Conservation (phyloP, 2,113 vertebrate species). For the Eleginops maclovinus region DNA sequence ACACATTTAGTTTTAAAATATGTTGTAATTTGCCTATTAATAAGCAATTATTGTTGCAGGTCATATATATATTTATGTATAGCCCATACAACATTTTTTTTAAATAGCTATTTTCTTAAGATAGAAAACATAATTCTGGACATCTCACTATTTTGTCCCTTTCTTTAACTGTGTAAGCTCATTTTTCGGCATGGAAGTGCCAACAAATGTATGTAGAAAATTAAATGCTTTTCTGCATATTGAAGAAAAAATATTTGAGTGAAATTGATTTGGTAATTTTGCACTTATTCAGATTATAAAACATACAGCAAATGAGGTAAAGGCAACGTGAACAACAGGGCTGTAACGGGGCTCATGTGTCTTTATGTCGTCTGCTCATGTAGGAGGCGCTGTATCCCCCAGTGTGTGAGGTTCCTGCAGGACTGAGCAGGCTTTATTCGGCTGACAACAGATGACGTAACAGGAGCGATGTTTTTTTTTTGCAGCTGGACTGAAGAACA, state of each 20-base stretch:
- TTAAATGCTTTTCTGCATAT: neutral
- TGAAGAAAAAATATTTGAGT: neutral
- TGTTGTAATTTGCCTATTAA: too few species aligned
- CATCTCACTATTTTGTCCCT: neutral
- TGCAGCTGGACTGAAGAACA: neutral
- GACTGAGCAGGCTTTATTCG: neutral
- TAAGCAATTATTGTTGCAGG: too few species aligned
- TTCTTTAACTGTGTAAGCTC: neutral
- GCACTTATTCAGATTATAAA: neutral
- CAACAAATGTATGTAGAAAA: too few species aligned
- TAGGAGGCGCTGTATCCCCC: slow-evolving; percentile 42
- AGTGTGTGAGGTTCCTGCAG: neutral
- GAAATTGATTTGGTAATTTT: neutral
- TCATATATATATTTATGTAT: too few species aligned
- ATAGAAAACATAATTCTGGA: neutral
- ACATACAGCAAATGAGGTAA: too few species aligned
- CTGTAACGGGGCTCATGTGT: neutral
- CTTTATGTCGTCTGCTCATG: neutral
- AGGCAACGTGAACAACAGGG: too few species aligned
- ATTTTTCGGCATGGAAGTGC: neutral
- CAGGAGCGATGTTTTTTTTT: neutral
- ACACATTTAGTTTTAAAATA: too few species aligned
- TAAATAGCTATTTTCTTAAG: too few species aligned
- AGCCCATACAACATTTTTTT: too few species aligned
- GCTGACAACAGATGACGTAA: slow-evolving; percentile 15